Evolutionary conservation across 2,113 vertebrate species (phyloP).

Genomic region (Ptychochromis oligacanthus): DNA sequence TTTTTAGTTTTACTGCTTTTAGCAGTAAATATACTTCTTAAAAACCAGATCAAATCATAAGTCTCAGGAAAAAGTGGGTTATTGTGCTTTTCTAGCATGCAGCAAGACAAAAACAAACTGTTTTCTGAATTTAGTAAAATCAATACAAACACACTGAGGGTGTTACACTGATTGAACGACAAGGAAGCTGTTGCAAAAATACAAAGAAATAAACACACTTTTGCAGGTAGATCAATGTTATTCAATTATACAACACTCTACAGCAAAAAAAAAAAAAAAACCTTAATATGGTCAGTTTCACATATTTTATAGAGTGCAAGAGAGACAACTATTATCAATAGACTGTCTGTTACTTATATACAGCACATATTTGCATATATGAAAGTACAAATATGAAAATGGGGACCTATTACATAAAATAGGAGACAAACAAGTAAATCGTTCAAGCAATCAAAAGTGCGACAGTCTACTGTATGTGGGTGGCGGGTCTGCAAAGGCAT

Average conservation of each 20-base stretch:
- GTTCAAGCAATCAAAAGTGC: not conserved
- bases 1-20: not conserved
- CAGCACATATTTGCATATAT: not conserved
- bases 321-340: not conserved
- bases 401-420: not conserved
- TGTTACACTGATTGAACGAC: not conserved
- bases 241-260: not conserved
- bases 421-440: not conserved
- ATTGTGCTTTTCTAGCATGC: not conserved
- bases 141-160: constrained; percentile 10
- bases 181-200: not conserved
- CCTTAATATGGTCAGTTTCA: not conserved
- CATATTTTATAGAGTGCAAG: not conserved
- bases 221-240: not conserved
- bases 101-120: not conserved
- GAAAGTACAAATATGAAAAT: not conserved
- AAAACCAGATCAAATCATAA: not conserved
- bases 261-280: constrained; percentile 4
- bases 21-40: not conserved
- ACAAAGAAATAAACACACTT: not conserved
- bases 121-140: not conserved
- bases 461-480: constrained; percentile 42
- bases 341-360: not conserved
- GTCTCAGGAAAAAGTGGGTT: not conserved
- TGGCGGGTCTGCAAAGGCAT: constrained; percentile 54